Percentiles rank a stretch among this genome's conserved stretches.
These are phyloP conservation scores for Drosophila sp. DNA, from an alignment of 1,140 invertebrate genomes.

Conservation along the genomic window DNA sequence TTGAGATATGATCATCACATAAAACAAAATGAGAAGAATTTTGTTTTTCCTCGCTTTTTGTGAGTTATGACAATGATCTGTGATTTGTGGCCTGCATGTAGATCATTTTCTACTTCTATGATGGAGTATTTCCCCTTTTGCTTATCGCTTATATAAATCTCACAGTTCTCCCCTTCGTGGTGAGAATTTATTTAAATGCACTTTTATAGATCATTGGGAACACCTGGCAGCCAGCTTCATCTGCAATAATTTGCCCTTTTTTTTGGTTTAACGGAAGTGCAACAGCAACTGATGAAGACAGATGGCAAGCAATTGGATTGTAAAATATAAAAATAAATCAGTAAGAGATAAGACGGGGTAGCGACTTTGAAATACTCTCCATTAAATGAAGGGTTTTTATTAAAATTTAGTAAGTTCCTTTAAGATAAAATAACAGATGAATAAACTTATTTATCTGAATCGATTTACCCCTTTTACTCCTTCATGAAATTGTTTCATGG, in stretches of 20 bases:
- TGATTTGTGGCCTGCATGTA: neutral
- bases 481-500: constrained; percentile 22
- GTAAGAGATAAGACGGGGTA: neutral
- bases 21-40: no score
- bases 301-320: constrained; percentile 32
- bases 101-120: neutral
- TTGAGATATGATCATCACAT: no score
- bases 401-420: no score
- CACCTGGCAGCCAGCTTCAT: constrained; percentile 46
- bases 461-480: neutral
- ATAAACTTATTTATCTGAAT: no score
- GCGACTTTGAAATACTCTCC: neutral
- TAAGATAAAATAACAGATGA: no score
- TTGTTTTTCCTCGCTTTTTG: neutral
- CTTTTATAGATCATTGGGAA: constrained; percentile 59
- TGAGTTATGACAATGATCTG: constrained; percentile 20
- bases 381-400: no score
- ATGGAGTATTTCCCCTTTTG: constrained; percentile 25
- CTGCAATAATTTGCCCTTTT: constrained; percentile 50
- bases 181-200: constrained; percentile 75
- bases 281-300: constrained; percentile 46
- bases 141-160: constrained; percentile 57
- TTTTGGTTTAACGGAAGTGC: constrained; percentile 46
- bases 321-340: constrained; percentile 23
- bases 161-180: constrained; percentile 47